These are phyloP conservation scores for Anhinga anhinga DNA, from an alignment of 2,113 vertebrate genomes.

Conservation along the genomic window DNA sequence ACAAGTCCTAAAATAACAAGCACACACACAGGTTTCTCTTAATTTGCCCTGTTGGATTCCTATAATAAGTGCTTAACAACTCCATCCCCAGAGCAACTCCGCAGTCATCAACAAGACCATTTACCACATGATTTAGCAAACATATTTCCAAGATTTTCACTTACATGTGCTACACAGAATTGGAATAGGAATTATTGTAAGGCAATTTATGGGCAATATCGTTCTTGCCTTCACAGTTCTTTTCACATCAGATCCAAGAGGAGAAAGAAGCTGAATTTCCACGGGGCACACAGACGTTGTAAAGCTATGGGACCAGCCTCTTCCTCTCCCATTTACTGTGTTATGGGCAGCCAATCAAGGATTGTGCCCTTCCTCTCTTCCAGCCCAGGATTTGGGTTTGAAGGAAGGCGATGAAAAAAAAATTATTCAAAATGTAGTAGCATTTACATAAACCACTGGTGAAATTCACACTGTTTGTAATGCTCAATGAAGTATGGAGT, in stretches of 20 bases:
- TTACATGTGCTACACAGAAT: slow-evolving; percentile 48
- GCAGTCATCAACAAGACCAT: slow-evolving; percentile 79
- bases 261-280: not conserved
- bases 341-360: not conserved
- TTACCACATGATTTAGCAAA: slow-evolving; percentile 83
- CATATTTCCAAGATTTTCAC: slow-evolving; percentile 71
- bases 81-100: slow-evolving; percentile 72
- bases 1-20: slow-evolving; percentile 76
- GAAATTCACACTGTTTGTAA: not conserved
- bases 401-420: not conserved
- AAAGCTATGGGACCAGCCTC: not conserved
- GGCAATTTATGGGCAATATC: not conserved
- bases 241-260: not conserved
- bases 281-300: not conserved
- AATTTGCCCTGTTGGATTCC: slow-evolving; percentile 81
- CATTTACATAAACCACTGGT: not conserved
- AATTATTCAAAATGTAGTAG: not conserved
- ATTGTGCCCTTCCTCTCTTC: not conserved
- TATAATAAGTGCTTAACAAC: slow-evolving; percentile 77
- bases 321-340: not conserved
- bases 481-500: not conserved
- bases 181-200: slow-evolving; percentile 53
- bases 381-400: not conserved
- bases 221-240: not conserved
- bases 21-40: slow-evolving; percentile 74